phyloP scores from a whole-genome alignment of 2,888 invertebrate species.

The Apocheima hispidaria region DNA sequence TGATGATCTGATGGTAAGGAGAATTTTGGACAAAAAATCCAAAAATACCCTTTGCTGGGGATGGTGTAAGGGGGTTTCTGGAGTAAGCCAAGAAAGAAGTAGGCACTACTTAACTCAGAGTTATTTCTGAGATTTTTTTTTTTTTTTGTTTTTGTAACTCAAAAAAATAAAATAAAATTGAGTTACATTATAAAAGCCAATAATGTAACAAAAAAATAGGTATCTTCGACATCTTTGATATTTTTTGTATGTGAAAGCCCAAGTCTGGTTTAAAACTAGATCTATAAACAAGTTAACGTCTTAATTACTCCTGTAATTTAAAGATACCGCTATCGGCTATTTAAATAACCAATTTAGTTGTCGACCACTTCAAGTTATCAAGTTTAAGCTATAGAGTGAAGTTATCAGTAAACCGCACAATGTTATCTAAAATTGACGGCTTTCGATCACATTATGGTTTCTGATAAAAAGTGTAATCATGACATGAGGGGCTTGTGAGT shows the following conservation, averaged over 20 bases:
- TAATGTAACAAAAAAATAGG: no score
- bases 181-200: no score
- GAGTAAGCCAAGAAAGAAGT: no score
- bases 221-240: neutral
- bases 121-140: no score
- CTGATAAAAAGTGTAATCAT: slow-evolving; percentile 6
- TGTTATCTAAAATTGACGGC: slow-evolving; percentile 37
- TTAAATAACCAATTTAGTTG: slow-evolving; percentile 31
- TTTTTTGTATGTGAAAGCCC: neutral
- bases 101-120: no score
- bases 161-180: no score
- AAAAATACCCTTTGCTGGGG: no score
- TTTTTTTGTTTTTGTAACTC: no score
- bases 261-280: slow-evolving; percentile 3
- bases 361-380: slow-evolving; percentile 38
- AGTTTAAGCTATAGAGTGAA: slow-evolving; percentile 15
- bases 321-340: slow-evolving; percentile 32
- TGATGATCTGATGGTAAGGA: no score
- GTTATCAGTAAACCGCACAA: slow-evolving; percentile 18
- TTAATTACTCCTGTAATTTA: slow-evolving; percentile 12
- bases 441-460: slow-evolving; percentile 25
- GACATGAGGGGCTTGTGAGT: neutral
- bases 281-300: neutral
- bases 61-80: no score
- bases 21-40: no score